Conservation (phyloP, 2,797 vertebrate species). For the Rhinoraja longicauda region DNA sequence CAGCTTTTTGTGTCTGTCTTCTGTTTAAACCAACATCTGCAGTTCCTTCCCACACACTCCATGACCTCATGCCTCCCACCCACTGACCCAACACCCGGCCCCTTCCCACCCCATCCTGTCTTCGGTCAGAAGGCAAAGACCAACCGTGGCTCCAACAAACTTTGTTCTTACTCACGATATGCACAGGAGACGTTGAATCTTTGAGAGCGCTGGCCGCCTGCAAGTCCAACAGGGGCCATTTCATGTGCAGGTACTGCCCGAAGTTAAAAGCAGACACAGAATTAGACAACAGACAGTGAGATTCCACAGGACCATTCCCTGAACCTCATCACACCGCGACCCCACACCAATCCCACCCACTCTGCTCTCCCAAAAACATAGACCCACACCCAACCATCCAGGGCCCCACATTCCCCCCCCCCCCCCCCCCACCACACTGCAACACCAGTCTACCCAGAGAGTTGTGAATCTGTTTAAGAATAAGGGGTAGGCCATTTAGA, state of each 20-base stretch:
- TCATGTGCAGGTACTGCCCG: conserved; percentile 26
- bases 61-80: too few relatives aligned
- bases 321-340: neutral
- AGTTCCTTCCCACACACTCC: too few relatives aligned
- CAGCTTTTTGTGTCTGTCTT: too few relatives aligned
- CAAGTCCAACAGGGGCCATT: conserved; percentile 7
- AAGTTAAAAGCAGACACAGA: neutral
- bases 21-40: too few relatives aligned
- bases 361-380: neutral
- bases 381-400: too few relatives aligned
- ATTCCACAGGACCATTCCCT: neutral
- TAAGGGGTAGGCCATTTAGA: too few relatives aligned
- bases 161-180: neutral
- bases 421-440: too few relatives aligned
- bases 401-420: neutral
- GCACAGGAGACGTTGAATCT: neutral
- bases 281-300: neutral
- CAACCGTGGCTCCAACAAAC: neutral
- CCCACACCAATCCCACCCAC: neutral
- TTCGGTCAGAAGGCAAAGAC: neutral
- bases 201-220: neutral
- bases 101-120: neutral
- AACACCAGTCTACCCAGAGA: too few relatives aligned
- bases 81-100: too few relatives aligned
- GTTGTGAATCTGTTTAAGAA: too few relatives aligned